A percentile compares a stretch with the other conserved stretches of the same genome.
Conservation (phyloP, 2,113 vertebrate genomes). For the Emydura subglobosa region DNA sequence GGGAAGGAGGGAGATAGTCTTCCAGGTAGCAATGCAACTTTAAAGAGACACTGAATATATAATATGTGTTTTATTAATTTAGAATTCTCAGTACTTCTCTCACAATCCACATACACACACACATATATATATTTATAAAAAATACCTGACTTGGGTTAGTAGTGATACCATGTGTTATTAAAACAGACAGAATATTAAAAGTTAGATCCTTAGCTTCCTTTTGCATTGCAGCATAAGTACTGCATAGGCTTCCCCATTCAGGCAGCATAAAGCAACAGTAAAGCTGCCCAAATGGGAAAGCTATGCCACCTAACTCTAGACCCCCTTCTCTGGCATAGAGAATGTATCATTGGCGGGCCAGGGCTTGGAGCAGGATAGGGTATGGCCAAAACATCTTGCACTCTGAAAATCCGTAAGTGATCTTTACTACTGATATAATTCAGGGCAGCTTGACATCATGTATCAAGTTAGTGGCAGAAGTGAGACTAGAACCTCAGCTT, state of each 20-base stretch:
- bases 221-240: neutral
- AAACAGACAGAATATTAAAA: neutral
- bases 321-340: neutral
- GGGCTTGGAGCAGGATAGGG: neutral
- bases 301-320: neutral
- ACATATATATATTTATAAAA: neutral
- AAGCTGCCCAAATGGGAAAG: neutral
- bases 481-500: neutral
- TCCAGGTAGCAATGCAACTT: neutral
- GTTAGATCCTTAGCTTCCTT: neutral
- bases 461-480: constrained; percentile 5
- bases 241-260: neutral
- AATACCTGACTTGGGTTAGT: neutral
- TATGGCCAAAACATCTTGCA: neutral
- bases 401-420: neutral
- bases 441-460: neutral
- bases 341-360: neutral
- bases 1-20: neutral
- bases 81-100: neutral
- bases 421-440: constrained; percentile 8
- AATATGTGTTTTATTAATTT: neutral
- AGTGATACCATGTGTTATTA: neutral
- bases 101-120: neutral
- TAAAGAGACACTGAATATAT: neutral
- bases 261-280: neutral